Base-by-base conservation (phyloP, 2,888 invertebrate genomes). In the Caradrina kadenii region DNA sequence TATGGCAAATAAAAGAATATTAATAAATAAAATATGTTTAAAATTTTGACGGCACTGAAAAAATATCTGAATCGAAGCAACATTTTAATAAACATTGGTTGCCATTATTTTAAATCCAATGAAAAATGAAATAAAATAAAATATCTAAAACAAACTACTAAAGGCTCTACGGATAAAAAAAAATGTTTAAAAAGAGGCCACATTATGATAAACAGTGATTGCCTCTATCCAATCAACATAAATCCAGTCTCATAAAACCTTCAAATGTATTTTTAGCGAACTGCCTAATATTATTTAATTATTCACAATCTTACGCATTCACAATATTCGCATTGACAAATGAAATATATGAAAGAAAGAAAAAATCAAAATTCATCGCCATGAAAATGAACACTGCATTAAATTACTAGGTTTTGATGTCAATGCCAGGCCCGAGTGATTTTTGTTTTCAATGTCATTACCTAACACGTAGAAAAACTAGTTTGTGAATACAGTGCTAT, bases 341-440 rank as follows among this genome's bases (percentile, higher is more conserved):
- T 21, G 15, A 26, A 39, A 45, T 26, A 35, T 35, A 70, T 11
- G 11, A 49, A 0, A 10, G 1, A 54, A 52, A 22, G 2, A 39
- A 4, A 19, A 15, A 19, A 13, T 17, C 1, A 15, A 17, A 49
- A 6, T 1, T n/a, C 1, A 39, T 3, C 52, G 45, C 17, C 7
- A 48, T 45, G 35, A 55, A 65, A 56, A 58, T n/a, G 48, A 67
- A 48, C 50, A 21, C 60, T 26, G 45, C 52, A 31, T 39, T n/a
- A 75, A 72, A 19, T 54, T 39, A 39, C 67, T 61, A 56, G 68
- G 73, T 73, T 73, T 76, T 58, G 45, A 63, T 76, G 76, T 73
- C 76, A 76, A 73, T 76, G 76, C 63, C 73, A 64, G 45, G 15
- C 21, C 11, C 21, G 17, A 19, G 22, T 45, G 42, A n/a, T 56